A percentile compares a stretch with the other conserved stretches of the same genome.
These are phyloP conservation scores for Triops longicaudatus DNA, from an alignment of 1,140 invertebrate species.

Conservation along the genomic window DNA sequence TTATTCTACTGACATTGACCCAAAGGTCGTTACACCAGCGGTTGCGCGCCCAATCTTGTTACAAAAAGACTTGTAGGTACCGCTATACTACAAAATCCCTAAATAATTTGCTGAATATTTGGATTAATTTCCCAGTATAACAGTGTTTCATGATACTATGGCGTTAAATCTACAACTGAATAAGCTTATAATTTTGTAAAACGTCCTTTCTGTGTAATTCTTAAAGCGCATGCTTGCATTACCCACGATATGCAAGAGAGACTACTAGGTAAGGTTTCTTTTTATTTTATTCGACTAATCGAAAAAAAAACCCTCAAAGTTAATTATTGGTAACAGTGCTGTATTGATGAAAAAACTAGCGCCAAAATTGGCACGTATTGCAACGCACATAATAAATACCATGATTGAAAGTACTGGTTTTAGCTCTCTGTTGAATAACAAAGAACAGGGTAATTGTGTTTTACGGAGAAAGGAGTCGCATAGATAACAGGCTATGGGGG, in stretches of 20 bases:
- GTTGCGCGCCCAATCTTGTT: not conserved
- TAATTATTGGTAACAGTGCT: not conserved
- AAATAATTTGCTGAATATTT: too few relatives aligned
- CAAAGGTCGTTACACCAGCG: not conserved
- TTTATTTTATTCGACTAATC: too few relatives aligned
- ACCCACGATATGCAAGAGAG: too few relatives aligned
- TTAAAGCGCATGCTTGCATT: too few relatives aligned
- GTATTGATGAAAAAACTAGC: not conserved
- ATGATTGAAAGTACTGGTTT: not conserved
- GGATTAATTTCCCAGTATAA: too few relatives aligned
- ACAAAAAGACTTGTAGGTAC: not conserved
- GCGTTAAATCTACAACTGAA: too few relatives aligned
- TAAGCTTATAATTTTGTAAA: too few relatives aligned
- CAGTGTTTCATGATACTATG: too few relatives aligned
- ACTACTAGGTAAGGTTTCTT: too few relatives aligned
- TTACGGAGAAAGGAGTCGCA: not conserved
- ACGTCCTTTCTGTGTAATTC: too few relatives aligned
- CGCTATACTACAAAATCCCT: too few relatives aligned
- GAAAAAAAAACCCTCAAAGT: not conserved
- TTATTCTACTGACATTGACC: not conserved
- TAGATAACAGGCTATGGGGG: not conserved
- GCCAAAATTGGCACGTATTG: not conserved
- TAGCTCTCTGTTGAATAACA: not conserved
- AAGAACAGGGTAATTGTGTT: not conserved
- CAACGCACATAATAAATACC: not conserved